Percentiles rank a stretch among this genome's conserved stretches.
Conservation (phyloP, 1,140 invertebrate genomes). For the Hermetia illucens region DNA sequence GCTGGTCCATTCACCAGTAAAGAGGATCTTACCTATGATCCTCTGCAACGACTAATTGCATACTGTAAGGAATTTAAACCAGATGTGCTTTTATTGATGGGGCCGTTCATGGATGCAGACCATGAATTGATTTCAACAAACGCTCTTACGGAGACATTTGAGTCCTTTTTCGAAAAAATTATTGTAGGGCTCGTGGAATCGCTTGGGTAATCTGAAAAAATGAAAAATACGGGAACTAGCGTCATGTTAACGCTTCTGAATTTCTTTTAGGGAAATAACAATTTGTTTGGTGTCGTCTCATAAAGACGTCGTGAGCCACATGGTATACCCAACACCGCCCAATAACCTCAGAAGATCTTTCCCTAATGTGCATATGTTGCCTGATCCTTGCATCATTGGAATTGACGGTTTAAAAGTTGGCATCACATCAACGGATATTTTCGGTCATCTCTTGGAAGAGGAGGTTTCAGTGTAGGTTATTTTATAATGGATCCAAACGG, state of each 20-base stretch:
- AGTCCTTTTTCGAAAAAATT: conserved; percentile 54
- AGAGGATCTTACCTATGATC: conserved; percentile 64
- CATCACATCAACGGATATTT: conserved; percentile 64
- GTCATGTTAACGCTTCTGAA: not conserved
- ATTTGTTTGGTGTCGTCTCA: conserved; percentile 51
- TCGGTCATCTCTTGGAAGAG: conserved; percentile 63
- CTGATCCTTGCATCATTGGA: conserved; percentile 68
- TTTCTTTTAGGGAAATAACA: conserved; percentile 9
- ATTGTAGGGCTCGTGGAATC: conserved; percentile 44
- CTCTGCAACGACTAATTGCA: conserved; percentile 59
- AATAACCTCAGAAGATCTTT: conserved; percentile 37
- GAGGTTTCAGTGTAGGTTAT: conserved; percentile 59
- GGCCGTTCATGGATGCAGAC: conserved; percentile 66
- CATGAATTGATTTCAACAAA: conserved; percentile 44
- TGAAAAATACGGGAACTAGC: not conserved
- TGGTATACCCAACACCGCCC: conserved; percentile 70
- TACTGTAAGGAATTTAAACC: conserved; percentile 54
- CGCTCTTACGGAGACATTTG: conserved; percentile 44
- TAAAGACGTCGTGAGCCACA: conserved; percentile 59
- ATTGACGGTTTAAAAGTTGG: conserved; percentile 64
- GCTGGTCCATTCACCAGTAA: conserved; percentile 69
- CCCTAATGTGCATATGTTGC: conserved; percentile 44
- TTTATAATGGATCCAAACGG: conserved; percentile 4
- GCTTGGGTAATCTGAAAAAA: conserved; percentile 32
- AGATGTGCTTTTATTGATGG: conserved; percentile 64